Base-by-base conservation (phyloP, 2,888 invertebrate genomes). In the Julus scandinavius region DNA sequence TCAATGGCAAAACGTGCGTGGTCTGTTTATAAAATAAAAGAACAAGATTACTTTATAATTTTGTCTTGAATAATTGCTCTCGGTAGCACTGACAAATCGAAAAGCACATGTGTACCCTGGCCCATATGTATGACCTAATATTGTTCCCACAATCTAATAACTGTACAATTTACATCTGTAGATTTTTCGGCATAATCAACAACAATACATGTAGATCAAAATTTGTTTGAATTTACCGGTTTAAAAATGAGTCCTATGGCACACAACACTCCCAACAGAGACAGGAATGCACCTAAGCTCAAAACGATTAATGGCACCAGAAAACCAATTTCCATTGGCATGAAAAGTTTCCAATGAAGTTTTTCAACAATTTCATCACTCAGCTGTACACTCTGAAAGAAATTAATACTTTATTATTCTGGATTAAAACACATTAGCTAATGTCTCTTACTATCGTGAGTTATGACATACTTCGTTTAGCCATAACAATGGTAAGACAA, bases 401-500 rank as follows among this genome's bases (percentile, higher is more conserved):
- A 86, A 41, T 50, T n/a, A 38, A 29, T 1, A 87, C 54, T 45
- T 7, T 7, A 7, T 45, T 45, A 45, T 45, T 7, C 45, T 45
- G 45, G 45, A 45, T 45, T 45, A 45, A 45, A 45, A 7, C 20
- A 72, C 20, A 72, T 20, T 9, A 38, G 20, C 13, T 29, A 20
- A 20, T 72, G 45, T 85, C 6, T 85, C 40, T 85, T 85, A 29
- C 41, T 40, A 49, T 17, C 5, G 58, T 9, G 13, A 9, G 20
- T n/a, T 88, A 54, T 50, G 4, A 54, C 83, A 9, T 86, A 86
- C 88, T 49, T 88, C 88, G 63, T 88, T 86, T 45, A 88, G 9
- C 88, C 88, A 88, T 17, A 88, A 45, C 15, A 88, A 63, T 20
- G 88, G 88, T n/a, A 88, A 58, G 7, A 88, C 29, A 63, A 88